Base-by-base conservation (phyloP, 2,888 invertebrate species). In the Cerceris rybyensis region DNA sequence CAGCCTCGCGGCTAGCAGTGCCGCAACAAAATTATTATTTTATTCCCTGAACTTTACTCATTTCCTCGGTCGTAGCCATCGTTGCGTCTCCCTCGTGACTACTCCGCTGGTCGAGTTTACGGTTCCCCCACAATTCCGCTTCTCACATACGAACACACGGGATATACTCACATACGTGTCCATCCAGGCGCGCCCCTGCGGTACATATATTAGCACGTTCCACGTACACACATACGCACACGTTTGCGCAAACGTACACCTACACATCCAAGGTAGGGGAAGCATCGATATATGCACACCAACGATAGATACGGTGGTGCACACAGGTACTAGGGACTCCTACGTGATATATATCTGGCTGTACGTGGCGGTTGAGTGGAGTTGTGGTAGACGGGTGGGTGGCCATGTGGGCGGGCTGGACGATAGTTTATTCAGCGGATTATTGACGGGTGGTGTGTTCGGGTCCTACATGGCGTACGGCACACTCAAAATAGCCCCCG, bases 361-460 rank as follows among this genome's bases (percentile, higher is more conserved):
- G 86, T 87, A 85, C 84, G 85, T 83, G 84, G 82, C 83, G 83
- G 83, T 83, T 83, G 86, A 87, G 87, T 86, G 84, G 88, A 88
- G 84, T 82, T 87, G 87, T 86, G 89, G 86, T 86, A 86, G 86
- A 87, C 84, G 86, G 88, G 86, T 89, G 87, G 88, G 87, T 85
- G 87, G 87, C 81, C 80, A 77, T 82, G 90, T 88, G 89, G 91
- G 89, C 87, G 89, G 88, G 86, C 28, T 86, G 89, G 86, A 87
- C 90, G 91, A 91, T 92, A 91, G 92, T 92, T 92, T 92, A 92
- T 92, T 92, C 91, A 91, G 88, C 88, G 91, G 92, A 91, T 91
- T 92, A 92, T 92, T 91, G 92, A 92, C 91, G 91, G 89, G 87
- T 87, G 90, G 88, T 90, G 86, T 89, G 87, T 87, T 88, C 88